Evolutionary conservation across 2,888 invertebrate species (phyloP).

Genomic region (Oligia fasciuncula): DNA sequence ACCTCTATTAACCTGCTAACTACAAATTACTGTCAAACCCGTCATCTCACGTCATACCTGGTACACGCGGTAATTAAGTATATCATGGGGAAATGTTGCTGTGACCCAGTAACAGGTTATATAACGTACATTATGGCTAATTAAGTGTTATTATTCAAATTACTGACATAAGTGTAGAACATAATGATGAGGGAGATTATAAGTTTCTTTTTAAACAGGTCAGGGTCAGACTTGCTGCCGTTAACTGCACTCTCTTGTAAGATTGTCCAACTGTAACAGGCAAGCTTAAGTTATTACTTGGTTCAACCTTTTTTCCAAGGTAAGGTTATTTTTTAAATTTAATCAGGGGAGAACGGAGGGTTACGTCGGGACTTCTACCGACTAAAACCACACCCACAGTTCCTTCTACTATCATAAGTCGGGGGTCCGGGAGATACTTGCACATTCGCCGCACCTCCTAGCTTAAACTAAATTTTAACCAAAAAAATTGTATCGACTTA

Average conservation of each 20-base stretch:
- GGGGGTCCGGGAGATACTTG: background rate
- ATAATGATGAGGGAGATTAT: slow-evolving; percentile 11
- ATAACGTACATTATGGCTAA: slow-evolving; percentile 43
- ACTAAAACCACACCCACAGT: background rate
- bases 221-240: slow-evolving; percentile 16
- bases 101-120: slow-evolving; percentile 38
- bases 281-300: background rate
- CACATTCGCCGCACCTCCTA: background rate
- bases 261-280: background rate
- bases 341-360: too few species aligned
- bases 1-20: slow-evolving; percentile 11
- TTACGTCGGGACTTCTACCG: too few species aligned
- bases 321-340: too few species aligned
- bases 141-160: slow-evolving; percentile 46
- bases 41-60: slow-evolving; percentile 7
- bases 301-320: background rate
- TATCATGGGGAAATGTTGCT: slow-evolving; percentile 34
- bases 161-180: slow-evolving; percentile 23
- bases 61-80: slow-evolving; percentile 30
- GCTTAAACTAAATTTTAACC: background rate
- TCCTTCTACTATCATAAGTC: background rate
- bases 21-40: slow-evolving; percentile 40
- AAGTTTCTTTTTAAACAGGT: slow-evolving; percentile 43
- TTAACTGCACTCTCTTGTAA: background rate
- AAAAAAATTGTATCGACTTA: background rate